phyloP scores from a whole-genome alignment of 2,888 invertebrate species.

The Drosophila mayaguana region DNA sequence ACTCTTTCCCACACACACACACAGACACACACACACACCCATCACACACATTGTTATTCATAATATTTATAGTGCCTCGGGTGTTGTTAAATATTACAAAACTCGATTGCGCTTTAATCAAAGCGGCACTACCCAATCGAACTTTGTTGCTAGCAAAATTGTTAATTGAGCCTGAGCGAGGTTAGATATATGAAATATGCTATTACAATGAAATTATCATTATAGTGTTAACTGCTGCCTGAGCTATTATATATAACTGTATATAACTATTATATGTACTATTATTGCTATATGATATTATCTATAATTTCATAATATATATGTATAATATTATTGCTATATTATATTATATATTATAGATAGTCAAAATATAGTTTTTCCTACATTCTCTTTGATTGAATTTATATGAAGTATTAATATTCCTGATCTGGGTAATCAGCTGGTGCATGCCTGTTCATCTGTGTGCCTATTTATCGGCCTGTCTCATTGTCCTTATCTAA shows the following conservation, averaged over 20 bases:
- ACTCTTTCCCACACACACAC: conserved; percentile 31
- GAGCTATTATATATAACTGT: background rate
- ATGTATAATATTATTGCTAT: too few species aligned
- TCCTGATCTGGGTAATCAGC: background rate
- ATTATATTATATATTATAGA: background rate
- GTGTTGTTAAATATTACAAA: conserved; percentile 40
- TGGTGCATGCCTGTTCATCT: background rate
- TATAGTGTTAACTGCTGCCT: background rate
- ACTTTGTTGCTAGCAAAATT: conserved; percentile 28
- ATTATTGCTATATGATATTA: too few species aligned
- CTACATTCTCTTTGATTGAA: too few species aligned
- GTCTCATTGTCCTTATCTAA: background rate
- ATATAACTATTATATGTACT: too few species aligned
- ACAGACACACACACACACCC: background rate
- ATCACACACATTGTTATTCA: conserved; percentile 44
- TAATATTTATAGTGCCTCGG: conserved; percentile 50
- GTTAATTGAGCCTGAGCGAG: background rate
- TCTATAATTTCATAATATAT: too few species aligned
- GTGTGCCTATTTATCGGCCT: background rate
- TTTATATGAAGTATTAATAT: background rate
- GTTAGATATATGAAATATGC: background rate
- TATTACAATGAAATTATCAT: background rate
- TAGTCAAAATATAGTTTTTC: too few species aligned
- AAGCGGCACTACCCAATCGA: conserved; percentile 32
- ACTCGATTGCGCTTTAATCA: conserved; percentile 60